Evolutionary conservation across 30 jellyfish, hydroid and myxozoan genomes (phyloP), one percentile per base, ranked within the genome.

Genomic region (Pseudorhiza aurosa): DNA sequence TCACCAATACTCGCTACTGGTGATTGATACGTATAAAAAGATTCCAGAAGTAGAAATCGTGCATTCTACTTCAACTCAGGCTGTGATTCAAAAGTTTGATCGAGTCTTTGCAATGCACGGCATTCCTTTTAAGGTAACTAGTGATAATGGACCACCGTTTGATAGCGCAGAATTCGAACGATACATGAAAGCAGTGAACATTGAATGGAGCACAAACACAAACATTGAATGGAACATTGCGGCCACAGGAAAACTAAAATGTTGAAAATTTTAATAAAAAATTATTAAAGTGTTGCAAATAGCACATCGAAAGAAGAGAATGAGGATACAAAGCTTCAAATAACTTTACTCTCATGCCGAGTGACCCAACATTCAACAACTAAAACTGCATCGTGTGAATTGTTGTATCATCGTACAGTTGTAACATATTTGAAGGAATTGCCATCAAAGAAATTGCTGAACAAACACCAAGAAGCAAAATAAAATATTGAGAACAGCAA

Each of bases 141-240:
- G 50, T 9, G 93, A 65, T 33, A 68, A 49, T 40, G 87, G 90
- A 35, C 90, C 90, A 14, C 87, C 90, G 14, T 64, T 40, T 39
- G 10, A 40, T 46, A 74, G 85, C 47, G 22, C 36, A 32, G 90
- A 75, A 17, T 55, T 56, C 47, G 17, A 36, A n/a, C 17, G 49
- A 30, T 75, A 21, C 65, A 30, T 40, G 35, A 75, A 51, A 36
- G 29, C 3, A 10, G 18, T 57, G 30, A 85, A 68, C 19, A 44
- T 75, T 17, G 28, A 32, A 21, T 21, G 27, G 15, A 19, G 24
- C 21, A 49, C 79, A 36, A 17, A 19, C 21, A 75, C 80, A 55
- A 42, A 42, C 9, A 15, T 15, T 8, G 15, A 42, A 15, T 9
- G 15, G 15, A 42, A 42, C 55, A 42, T 55, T 9, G 26, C 9